Evolutionary conservation across 1,140 invertebrate genomes (phyloP).

Genomic region (Eueides isabella): DNA sequence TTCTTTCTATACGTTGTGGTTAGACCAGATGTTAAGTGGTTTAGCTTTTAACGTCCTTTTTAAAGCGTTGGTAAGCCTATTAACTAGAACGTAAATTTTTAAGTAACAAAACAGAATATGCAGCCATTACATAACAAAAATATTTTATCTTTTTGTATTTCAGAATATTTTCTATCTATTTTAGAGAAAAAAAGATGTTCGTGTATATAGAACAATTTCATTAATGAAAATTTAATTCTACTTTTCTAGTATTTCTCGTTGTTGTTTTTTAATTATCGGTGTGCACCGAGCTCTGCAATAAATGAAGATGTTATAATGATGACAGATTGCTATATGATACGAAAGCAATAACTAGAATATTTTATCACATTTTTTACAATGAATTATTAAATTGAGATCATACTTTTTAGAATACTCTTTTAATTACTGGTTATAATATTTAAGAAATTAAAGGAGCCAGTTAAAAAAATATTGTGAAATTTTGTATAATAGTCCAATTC

Average conservation of each 20-base stretch:
- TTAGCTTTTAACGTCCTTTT: not conserved
- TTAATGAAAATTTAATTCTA: not conserved
- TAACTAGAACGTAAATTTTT: not conserved
- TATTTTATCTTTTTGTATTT: not conserved
- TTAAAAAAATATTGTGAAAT: no score
- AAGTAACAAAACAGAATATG: not conserved
- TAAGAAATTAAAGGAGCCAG: no score
- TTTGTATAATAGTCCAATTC: no score
- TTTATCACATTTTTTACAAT: not conserved
- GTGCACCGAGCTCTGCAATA: slow-evolving; percentile 1
- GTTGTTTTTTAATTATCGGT: not conserved
- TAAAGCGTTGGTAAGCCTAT: not conserved
- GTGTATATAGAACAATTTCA: not conserved
- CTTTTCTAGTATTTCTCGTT: not conserved
- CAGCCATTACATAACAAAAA: not conserved
- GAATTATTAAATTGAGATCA: not conserved
- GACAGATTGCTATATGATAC: not conserved
- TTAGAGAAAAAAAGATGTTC: not conserved
- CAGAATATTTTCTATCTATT: not conserved
- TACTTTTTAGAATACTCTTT: no score
- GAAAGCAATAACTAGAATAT: not conserved
- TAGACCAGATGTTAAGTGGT: no score
- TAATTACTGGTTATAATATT: no score
- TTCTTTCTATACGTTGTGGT: no score
- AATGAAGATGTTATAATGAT: slow-evolving; percentile 1